These are phyloP conservation scores for Hofmannophila pseudospretella DNA, from an alignment of 2,888 invertebrate species.

Conservation along the genomic window DNA sequence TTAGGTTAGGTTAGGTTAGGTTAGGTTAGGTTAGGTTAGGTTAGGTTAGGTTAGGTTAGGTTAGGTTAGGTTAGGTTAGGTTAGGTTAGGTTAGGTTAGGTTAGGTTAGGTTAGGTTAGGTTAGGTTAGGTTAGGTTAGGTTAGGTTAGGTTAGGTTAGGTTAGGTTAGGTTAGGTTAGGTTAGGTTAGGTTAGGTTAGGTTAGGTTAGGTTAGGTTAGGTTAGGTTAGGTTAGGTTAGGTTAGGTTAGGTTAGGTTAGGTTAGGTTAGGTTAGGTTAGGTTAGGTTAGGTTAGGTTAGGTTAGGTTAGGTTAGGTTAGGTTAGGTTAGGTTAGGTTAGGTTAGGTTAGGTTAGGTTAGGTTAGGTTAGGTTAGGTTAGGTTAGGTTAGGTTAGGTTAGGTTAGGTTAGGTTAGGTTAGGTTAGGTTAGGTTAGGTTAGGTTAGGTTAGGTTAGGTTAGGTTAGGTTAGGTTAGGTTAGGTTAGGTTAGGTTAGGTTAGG, in stretches of 20 bases:
- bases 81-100: background rate
- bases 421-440: slow-evolving; percentile 4
- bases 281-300: slow-evolving; percentile 4
- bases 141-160: slow-evolving; percentile 7
- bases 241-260: slow-evolving; percentile 4
- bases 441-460: slow-evolving; percentile 4
- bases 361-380: slow-evolving; percentile 4
- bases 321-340: slow-evolving; percentile 4
- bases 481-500: slow-evolving; percentile 4
- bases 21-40: slow-evolving; percentile 2
- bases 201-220: slow-evolving; percentile 9
- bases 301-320: slow-evolving; percentile 4
- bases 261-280: slow-evolving; percentile 4
- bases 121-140: slow-evolving; percentile 1
- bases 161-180: slow-evolving; percentile 7
- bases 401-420: slow-evolving; percentile 4
- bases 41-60: background rate
- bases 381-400: slow-evolving; percentile 4
- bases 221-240: slow-evolving; percentile 7
- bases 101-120: slow-evolving; percentile 2
- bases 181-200: slow-evolving; percentile 8
- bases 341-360: slow-evolving; percentile 4
- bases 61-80: background rate
- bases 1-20: slow-evolving; percentile 2
- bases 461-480: slow-evolving; percentile 4